Evolutionary conservation across 2,797 vertebrate species (phyloP), one percentile per base, ranked within the genome.

Genomic region (Cyprinella venusta): DNA sequence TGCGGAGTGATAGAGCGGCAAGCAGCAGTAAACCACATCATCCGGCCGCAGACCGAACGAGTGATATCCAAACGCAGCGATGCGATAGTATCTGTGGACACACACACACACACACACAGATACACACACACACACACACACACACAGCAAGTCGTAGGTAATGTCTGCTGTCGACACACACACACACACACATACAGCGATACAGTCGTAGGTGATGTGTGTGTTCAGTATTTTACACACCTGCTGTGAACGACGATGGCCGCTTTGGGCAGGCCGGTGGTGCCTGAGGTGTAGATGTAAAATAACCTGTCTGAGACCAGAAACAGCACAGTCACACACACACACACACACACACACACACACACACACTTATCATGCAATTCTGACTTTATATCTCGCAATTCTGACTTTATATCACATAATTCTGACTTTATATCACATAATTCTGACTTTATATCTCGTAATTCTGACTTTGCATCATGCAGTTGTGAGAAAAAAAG

Each of bases 231-330:
- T 36, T 52, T 72, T 13, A 77, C 40, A 24, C 38, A 96, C 95
- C 96, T 93, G 88, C 95, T 96, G 89, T 97, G 96, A 40, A 97
- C 96, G 19, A 97, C 93, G 0, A 97, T 95, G 77, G 96, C 96
- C 0, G 96, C 95, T 86, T 97, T 97, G 52, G 96, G 96, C 89
- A 96, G 93, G 40, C 96, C 96, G 0, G 96, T 97, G 0, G 96
- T 97, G 7, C 96, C 96, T 0, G 96, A 97, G 0, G 96, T 97
- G 87, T 96, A 97, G 88, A 97, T 96, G 59, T 96, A 97, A 88
- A 97, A 96, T 42, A 97, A 93, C 1, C 92, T 93, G 82, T 95
- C 96, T 97, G 88, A 21, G 81, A 30, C 3, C 19, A 54, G 18
- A 63, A 40, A 77, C n/a, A 59, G 19, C n/a, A 24, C 16, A 18